Evolutionary conservation across 2,797 vertebrate species (phyloP), one percentile per base, ranked within the genome.

Genomic region (Gymnoscopelus microlampas): DNA sequence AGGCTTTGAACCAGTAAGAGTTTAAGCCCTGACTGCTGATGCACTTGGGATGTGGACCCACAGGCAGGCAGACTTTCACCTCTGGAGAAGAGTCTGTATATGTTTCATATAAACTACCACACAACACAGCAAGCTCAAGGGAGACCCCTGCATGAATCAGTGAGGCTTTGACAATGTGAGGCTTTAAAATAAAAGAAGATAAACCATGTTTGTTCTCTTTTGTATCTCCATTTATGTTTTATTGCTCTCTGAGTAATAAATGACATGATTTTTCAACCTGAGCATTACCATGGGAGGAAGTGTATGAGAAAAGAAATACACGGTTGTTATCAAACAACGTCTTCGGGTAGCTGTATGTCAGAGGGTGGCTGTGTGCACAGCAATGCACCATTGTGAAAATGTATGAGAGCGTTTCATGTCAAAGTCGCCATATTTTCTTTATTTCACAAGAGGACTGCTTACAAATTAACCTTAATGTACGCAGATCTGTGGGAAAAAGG

Each of bases 231-330:
- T 80, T 85, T 76, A 68, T 82, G 54, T 70, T 84, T 76, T 81
- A 80, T 86, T 23, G 19, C 65, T 71, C 70, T 80, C 49, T 23
- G 24, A 69, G 49, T 68, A 68, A 61, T 51, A 66, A 47, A 58
- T 26, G 26, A 26, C 61, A 39, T 29, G 13, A 71, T 81, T 79
- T 70, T 60, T 82, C 61, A 58, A 44, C 53, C 63, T 66, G 54
- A 77, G 48, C 69, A 67, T 74, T 63, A 67, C 56, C 76, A 63
- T 24, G 83, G 76, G 82, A 82, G 76, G 82, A 82, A n/a, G 53
- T 60, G 68, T 76, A 76, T 70, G 79, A 71, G 68, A 66, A 82
- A 71, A 79, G 9, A 80, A 82, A 87, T 84, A 71, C 72, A 77
- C 19, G 60, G 14, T 53, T 77, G 65, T 79, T 77, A 85, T 86